A percentile compares a stretch with the other conserved stretches of the same genome.
These are phyloP conservation scores for Tupaia tana DNA, from an alignment of 2,113 vertebrate species.

Conservation along the genomic window DNA sequence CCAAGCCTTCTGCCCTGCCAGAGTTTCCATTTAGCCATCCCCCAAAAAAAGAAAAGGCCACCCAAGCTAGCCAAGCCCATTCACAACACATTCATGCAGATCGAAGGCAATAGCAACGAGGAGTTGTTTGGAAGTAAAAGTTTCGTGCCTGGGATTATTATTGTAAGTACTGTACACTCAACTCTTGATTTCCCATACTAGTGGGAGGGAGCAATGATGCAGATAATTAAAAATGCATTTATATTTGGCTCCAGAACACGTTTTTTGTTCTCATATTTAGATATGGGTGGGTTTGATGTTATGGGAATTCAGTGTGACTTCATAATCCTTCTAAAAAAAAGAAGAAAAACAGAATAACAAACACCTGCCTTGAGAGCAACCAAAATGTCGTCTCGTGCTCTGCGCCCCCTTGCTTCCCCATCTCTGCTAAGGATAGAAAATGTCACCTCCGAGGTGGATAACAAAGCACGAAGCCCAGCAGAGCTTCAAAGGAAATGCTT, in stretches of 20 bases:
- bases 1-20: background rate
- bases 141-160: slow-evolving; percentile 21
- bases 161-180: slow-evolving; percentile 18
- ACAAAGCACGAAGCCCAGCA: background rate
- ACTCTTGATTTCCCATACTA: slow-evolving; percentile 41
- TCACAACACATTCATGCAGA: fast-evolving
- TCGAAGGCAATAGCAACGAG: fast-evolving
- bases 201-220: slow-evolving; percentile 61
- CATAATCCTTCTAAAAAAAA: slow-evolving; percentile 18
- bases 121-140: background rate
- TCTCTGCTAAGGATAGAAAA: background rate
- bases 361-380: background rate
- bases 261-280: slow-evolving; percentile 47
- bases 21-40: background rate
- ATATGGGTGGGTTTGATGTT: slow-evolving; percentile 20
- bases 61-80: background rate
- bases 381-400: background rate
- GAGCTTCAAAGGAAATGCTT: background rate
- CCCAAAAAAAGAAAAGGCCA: background rate
- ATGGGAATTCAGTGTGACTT: slow-evolving; percentile 63
- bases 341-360: background rate
- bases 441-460: background rate
- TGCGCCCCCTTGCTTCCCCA: background rate
- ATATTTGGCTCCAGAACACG: slow-evolving; percentile 46
- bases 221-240: slow-evolving; percentile 77